phyloP scores from a whole-genome alignment of 2,113 vertebrate species.

The Thamnaconus septentrionalis region DNA sequence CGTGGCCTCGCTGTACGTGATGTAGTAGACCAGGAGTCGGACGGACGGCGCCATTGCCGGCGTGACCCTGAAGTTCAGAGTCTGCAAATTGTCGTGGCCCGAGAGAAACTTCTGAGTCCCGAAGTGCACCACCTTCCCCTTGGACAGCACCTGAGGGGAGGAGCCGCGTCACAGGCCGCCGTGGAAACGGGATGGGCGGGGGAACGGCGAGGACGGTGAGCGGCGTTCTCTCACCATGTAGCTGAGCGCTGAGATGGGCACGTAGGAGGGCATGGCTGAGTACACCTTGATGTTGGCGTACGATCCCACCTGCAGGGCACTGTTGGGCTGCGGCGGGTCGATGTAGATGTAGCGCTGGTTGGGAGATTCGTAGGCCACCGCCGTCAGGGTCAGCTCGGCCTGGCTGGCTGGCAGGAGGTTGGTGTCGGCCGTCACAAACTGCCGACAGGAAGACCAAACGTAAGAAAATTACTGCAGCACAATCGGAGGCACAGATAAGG shows the following conservation, averaged over 20 bases:
- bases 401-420: constrained; percentile 76
- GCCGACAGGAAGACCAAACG: background rate
- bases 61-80: constrained; percentile 80
- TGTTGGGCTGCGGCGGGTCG: constrained; percentile 72
- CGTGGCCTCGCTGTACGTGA: constrained; percentile 78
- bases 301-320: constrained; percentile 70
- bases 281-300: constrained; percentile 74
- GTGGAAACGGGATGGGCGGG: background rate
- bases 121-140: constrained; percentile 77
- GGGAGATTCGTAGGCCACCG: constrained; percentile 80
- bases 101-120: constrained; percentile 53
- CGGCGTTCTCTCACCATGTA: constrained; percentile 81
- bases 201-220: fast-evolving
- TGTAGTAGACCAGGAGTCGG: constrained; percentile 89
- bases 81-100: constrained; percentile 61
- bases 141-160: constrained; percentile 54
- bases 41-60: constrained; percentile 87
- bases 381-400: constrained; percentile 71
- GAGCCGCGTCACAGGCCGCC: background rate
- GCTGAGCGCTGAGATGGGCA: constrained; percentile 81
- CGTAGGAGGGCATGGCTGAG: constrained; percentile 72
- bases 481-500: background rate
- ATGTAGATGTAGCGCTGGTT: constrained; percentile 90
- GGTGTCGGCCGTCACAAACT: constrained; percentile 81
- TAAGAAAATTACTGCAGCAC: background rate